A percentile compares a stretch with the other conserved stretches of the same genome.
These are phyloP conservation scores for Bombus sibiricus DNA, from an alignment of 1,140 invertebrate species.

Conservation along the genomic window DNA sequence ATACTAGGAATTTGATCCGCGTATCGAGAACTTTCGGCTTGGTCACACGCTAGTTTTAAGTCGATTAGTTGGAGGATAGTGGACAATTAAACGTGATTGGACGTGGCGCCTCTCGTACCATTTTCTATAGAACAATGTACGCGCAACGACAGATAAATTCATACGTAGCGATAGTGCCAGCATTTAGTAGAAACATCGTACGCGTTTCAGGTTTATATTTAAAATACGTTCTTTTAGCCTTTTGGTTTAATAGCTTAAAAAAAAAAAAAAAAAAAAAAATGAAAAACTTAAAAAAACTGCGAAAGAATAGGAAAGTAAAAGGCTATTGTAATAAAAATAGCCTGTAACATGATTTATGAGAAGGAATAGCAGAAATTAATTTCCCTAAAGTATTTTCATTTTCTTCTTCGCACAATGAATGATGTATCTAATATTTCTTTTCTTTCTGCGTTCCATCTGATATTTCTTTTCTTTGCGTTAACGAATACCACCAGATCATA, in stretches of 20 bases:
- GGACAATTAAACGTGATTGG: slow-evolving; percentile 9
- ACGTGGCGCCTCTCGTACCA: neutral
- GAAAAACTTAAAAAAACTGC: neutral
- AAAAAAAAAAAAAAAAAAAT: too few relatives aligned
- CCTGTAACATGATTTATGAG: neutral
- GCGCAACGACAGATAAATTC: neutral
- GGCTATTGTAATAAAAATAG: neutral
- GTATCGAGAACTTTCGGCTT: slow-evolving; percentile 12
- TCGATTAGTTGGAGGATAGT: slow-evolving; percentile 12
- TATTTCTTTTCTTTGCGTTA: neutral
- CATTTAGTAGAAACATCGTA: neutral
- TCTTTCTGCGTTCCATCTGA: neutral
- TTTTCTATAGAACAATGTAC: neutral
- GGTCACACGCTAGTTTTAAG: slow-evolving; percentile 14
- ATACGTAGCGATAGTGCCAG: neutral
- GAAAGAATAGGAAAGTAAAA: neutral
- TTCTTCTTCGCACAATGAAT: neutral
- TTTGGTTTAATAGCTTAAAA: neutral
- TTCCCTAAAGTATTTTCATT: neutral
- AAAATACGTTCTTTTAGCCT: neutral
- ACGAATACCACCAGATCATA: neutral
- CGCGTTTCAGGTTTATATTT: neutral
- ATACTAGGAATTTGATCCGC: slow-evolving; percentile 1
- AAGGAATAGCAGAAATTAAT: neutral
- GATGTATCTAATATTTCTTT: slow-evolving; percentile 1